A percentile compares a stretch with the other conserved stretches of the same genome.
phyloP scores from a whole-genome alignment of 64 coral and sea anemone species.

The Actinia tenebrosa region DNA sequence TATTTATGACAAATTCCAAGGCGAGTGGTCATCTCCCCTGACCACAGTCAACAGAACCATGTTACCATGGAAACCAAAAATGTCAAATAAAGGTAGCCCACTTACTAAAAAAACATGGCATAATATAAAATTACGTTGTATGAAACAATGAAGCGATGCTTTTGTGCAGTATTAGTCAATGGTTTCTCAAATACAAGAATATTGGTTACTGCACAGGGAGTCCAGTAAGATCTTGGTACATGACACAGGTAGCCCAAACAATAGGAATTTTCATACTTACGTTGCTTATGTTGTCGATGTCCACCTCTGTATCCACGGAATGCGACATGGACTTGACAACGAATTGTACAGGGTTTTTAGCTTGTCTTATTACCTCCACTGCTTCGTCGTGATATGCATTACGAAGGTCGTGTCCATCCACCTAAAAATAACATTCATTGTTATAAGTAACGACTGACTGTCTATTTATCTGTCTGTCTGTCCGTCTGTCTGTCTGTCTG shows the following conservation, averaged over 20 bases:
- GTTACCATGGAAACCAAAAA: neutral
- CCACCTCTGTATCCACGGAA: neutral
- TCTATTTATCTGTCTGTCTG: neutral
- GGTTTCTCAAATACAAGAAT: too few relatives aligned
- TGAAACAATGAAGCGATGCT: too few relatives aligned
- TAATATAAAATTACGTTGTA: too few relatives aligned
- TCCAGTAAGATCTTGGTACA: too few relatives aligned
- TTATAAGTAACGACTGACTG: neutral
- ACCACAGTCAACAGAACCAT: neutral
- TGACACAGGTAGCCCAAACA: neutral
- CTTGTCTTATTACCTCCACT: conserved; percentile 78
- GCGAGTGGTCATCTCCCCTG: neutral
- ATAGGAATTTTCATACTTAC: neutral
- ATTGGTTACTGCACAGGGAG: too few relatives aligned
- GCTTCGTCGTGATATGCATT: conserved; percentile 89
- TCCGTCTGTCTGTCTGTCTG: neutral
- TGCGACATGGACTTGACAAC: conserved; percentile 63
- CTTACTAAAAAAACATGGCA: too few relatives aligned
- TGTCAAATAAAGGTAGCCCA: too few relatives aligned
- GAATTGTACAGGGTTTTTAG: conserved; percentile 87
- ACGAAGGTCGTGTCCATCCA: conserved; percentile 87
- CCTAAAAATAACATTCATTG: conserved; percentile 36
- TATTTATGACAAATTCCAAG: neutral
- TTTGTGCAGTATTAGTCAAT: too few relatives aligned
- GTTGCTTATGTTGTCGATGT: neutral